Evolutionary conservation across 2,888 invertebrate genomes (phyloP), one percentile per base, ranked within the genome.

Genomic region (Chesias legatella): DNA sequence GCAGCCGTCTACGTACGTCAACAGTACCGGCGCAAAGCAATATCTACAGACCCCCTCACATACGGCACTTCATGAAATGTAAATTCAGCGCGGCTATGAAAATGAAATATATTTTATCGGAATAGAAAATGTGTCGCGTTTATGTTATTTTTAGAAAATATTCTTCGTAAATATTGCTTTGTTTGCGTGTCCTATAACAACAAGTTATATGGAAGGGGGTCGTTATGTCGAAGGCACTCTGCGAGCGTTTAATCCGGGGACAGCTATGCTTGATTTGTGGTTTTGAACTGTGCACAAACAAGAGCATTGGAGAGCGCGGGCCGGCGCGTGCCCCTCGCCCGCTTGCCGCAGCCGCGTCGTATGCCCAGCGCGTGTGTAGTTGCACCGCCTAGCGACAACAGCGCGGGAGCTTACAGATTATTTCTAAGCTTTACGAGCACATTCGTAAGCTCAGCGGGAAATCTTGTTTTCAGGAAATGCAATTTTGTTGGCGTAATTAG

Each of bases 181-280:
- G 17, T 25, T 29, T 27, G 22, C 22, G 10, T 21, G 22, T 22
- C 21, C 27, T 27, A 22, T 24, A 20, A 27, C 28, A 39, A 33
- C 23, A 34, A 34, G 27, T 43, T 32, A 45, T 21, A 29, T 42
- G 30, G 43, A 37, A 35, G 43, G 44, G 44, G 41, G 51, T 56
- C 29, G 36, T 47, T 39, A 48, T 51, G 50, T 59, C 56, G 57
- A 63, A 56, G 57, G 59, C 54, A 62, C 59, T 63, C 50, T 51
- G 57, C 48, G 51, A 63, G 46, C 65, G 58, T 63, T 67, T 64
- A 62, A 67, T 61, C 58, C 52, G 33, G 39, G 56, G 50, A 60
- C 60, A 61, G 63, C 54, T 56, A 41, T 53, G 58, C 63, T 69
- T 70, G 70, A 76, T 78, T 74, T 79, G 72, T 70, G 73, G 70